These are phyloP conservation scores for Motacilla tschutschensis DNA, from an alignment of 2,113 vertebrate species.

Conservation along the genomic window DNA sequence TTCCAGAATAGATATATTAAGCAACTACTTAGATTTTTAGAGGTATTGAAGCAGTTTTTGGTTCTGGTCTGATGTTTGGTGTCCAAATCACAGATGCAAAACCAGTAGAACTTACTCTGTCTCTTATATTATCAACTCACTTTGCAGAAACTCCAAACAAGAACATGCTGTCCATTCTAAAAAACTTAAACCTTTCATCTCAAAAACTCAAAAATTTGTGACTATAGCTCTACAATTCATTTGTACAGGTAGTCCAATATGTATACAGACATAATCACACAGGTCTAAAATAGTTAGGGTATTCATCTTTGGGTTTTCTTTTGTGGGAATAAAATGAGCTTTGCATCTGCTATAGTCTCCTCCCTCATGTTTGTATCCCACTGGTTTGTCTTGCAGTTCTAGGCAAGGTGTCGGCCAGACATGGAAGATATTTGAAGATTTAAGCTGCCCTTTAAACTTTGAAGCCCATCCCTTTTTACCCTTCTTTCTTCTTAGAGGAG, in stretches of 20 bases:
- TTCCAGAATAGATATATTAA: constrained; percentile 22
- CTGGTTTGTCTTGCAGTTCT: not conserved
- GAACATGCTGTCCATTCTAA: not conserved
- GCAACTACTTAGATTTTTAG: not conserved
- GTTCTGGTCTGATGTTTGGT: not conserved
- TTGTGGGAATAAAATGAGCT: not conserved
- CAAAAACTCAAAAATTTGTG: not conserved
- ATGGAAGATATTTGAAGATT: constrained; percentile 15
- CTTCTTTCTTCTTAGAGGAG: not conserved
- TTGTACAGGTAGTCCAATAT: not conserved
- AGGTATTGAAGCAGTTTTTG: not conserved
- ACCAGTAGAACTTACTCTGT: not conserved
- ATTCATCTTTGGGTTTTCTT: not conserved
- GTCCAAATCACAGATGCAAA: not conserved
- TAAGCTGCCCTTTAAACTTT: constrained; percentile 30
- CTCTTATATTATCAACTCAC: not conserved
- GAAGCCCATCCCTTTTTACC: not conserved
- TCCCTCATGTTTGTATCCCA: not conserved
- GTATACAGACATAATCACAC: not conserved
- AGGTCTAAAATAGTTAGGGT: not conserved
- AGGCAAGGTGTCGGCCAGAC: not conserved
- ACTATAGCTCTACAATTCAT: not conserved
- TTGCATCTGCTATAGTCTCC: not conserved
- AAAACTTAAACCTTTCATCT: not conserved
- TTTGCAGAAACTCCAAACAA: not conserved